Evolutionary conservation across 2,113 vertebrate genomes (phyloP), one percentile per base, ranked within the genome.

Genomic region (Ptychochromis oligacanthus): DNA sequence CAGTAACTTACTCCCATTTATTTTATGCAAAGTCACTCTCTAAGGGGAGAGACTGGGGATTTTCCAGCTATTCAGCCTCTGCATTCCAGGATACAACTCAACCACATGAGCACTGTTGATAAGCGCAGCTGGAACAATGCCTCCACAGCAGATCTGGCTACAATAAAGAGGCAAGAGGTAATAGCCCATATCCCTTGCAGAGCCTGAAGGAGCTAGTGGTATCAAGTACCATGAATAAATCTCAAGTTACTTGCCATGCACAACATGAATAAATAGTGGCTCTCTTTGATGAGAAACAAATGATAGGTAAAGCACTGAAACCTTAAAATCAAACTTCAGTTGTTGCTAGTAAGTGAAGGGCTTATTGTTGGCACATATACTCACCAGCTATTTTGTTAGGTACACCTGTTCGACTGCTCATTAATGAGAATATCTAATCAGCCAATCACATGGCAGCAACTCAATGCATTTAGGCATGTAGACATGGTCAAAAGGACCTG

Each of bases 71-170:
- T 88, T 89, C 76, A 83, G 84, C 54, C 11, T 88, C 59, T 64
- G 85, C 92, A 92, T 94, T 93, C 92, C 93, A 87, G 90, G 86
- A 90, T 91, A 77, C 85, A 91, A 86, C 24, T 91, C 28, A 90
- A 78, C 87, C 86, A 85, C 82, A 90, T 79, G 85, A 92, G 87
- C 67, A 46, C 65, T 43, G 78, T 64, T 14, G 91, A 93, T 92
- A 92, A 93, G 89, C 52, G 4, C 76, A 28, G 65, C 58, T 81
- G 72, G 80, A 91, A 93, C 92, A 92, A 92, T 87, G 83, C 20
- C 36, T 87, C 72, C 15, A 22, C 54, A 54, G 74, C 79, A 76
- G 77, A 57, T 36, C 82, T 56, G 76, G 40, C 75, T 75, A 28
- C 17, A 77, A 60, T 76, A 36, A 80, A 83, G 57, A 82, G 75